A percentile compares a stretch with the other conserved stretches of the same genome.
phyloP scores from a whole-genome alignment of 2,797 vertebrate species.

The Denticeps clupeoides region DNA sequence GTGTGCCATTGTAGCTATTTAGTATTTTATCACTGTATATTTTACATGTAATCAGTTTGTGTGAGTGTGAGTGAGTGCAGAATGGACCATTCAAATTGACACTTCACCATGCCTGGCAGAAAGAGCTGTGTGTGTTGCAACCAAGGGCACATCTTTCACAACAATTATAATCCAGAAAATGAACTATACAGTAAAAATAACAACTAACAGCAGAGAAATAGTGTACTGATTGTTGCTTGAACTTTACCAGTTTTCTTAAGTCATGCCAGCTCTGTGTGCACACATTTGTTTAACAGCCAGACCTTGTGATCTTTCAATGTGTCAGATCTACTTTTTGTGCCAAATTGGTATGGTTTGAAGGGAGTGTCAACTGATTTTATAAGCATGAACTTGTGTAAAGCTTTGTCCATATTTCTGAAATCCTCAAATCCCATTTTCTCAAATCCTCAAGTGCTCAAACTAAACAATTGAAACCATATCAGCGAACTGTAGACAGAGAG shows the following conservation, averaged over 20 bases:
- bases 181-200: conserved; percentile 18
- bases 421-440: too few relatives aligned
- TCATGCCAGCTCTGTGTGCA: conserved; percentile 22
- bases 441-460: too few relatives aligned
- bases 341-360: conserved; percentile 35
- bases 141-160: conserved; percentile 34
- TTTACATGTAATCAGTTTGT: too few relatives aligned
- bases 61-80: conserved; percentile 11
- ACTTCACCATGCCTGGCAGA: conserved; percentile 15
- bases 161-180: conserved; percentile 12
- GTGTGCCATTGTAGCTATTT: too few relatives aligned
- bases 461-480: too few relatives aligned
- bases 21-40: too few relatives aligned
- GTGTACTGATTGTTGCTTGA: conserved; percentile 7
- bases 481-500: too few relatives aligned
- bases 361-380: too few relatives aligned
- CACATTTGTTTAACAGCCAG: conserved; percentile 31
- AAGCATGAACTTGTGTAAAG: too few relatives aligned
- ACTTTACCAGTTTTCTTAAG: conserved; percentile 9
- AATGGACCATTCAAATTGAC: conserved; percentile 14
- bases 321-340: conserved; percentile 49
- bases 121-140: conserved; percentile 35
- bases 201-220: conserved; percentile 18
- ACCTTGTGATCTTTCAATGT: conserved; percentile 34
- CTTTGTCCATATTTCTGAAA: too few relatives aligned